Base-by-base conservation (phyloP, 2,113 vertebrate genomes). In the Sinocyclocheilus grahami region DNA sequence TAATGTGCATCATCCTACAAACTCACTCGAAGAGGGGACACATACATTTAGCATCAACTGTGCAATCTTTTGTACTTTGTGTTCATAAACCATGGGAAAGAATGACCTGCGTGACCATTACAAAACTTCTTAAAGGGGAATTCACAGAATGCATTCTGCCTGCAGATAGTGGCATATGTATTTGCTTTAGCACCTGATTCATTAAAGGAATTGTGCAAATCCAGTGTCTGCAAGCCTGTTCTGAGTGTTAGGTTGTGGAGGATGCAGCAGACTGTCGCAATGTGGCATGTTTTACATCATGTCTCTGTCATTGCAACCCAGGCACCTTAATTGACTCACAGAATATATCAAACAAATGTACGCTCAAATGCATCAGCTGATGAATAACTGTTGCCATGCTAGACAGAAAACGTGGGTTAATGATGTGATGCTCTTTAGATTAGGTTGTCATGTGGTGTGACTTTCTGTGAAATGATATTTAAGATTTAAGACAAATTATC, bases 1-100 rank as follows among this genome's bases (percentile, higher is more conserved):
- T 53, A 71, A 87, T 86, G n/a, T 53, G 24, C 79, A 88, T 51
- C 63, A 78, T 51, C 42, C 67, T 84, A 48, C 71, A 83, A 89
- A 79, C 71, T 24, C n/a, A 76, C 63, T 75, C 22, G n/a, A 58
- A 85, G 48, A 79, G 60, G 65, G 58, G 76, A 86, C 81, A 86
- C 24, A 18, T 37, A 48, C 14, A 65, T 82, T 75, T 82, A 80
- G 22, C 62, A 63, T 37, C 79, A 78, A 51, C 80, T 72, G 63
- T 39, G 55, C 74, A 78, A 10, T 48, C 60, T 20, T 20, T 37
- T 60, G 67, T 42, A 75, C 53, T 60, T 2, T n/a, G 53, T 33
- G 67, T 86, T 65, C 42, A 55, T 55, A 30, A 42, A 86, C 62
- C 16, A 60, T 9, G 53, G 24, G 24, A 62, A 65, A 74, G 24